These are phyloP conservation scores for Plebejus argus DNA, from an alignment of 2,888 invertebrate genomes.

Conservation along the genomic window DNA sequence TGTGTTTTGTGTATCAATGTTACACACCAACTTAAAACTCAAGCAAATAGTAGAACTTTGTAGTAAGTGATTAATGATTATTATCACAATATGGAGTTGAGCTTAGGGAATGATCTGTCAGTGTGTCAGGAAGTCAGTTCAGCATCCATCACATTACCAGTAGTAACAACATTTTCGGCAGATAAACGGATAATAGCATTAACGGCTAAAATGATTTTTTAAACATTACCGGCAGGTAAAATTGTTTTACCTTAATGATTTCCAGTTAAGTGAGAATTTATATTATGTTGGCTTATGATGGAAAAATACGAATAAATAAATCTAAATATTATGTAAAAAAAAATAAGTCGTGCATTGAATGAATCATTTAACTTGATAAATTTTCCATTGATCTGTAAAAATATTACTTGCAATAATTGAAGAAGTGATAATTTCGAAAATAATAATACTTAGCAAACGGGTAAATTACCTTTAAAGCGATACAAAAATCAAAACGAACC, in stretches of 20 bases:
- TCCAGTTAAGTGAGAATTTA: background rate
- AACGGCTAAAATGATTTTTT: background rate
- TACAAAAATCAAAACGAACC: background rate
- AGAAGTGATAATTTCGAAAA: too few relatives aligned
- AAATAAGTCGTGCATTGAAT: too few relatives aligned
- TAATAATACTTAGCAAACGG: too few relatives aligned
- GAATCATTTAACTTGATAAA: too few relatives aligned
- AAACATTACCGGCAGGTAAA: background rate
- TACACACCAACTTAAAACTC: too few relatives aligned
- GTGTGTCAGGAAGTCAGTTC: background rate
- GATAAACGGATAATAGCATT: background rate
- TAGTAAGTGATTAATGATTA: too few relatives aligned
- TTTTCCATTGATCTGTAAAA: too few relatives aligned
- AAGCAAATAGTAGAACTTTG: too few relatives aligned
- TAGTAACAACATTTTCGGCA: background rate
- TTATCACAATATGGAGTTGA: background rate
- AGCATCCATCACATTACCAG: background rate
- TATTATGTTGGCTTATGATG: background rate
- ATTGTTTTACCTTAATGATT: background rate
- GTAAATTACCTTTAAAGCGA: background rate
- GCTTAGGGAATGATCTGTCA: background rate
- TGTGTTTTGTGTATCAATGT: too few relatives aligned
- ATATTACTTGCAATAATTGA: too few relatives aligned
- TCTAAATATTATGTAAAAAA: too few relatives aligned
- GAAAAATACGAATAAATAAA: too few relatives aligned